Percentiles rank a stretch among this genome's conserved stretches.
phyloP scores from a whole-genome alignment of 2,113 vertebrate species.

The Tympanuchus pallidicinctus region DNA sequence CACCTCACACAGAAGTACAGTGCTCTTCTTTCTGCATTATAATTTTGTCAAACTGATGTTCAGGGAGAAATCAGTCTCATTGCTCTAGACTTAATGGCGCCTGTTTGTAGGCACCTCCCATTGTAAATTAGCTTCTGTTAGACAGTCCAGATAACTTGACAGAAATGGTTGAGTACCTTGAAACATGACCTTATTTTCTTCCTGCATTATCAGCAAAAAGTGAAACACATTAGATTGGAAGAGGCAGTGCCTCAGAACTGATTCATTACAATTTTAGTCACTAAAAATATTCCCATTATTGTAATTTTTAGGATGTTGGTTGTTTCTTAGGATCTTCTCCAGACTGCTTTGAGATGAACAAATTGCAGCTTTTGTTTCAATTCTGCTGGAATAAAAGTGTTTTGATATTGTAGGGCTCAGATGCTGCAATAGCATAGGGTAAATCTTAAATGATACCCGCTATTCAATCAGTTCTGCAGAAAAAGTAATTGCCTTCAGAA shows the following conservation, averaged over 20 bases:
- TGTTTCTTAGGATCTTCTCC: not conserved
- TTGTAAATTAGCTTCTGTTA: slow-evolving; percentile 59
- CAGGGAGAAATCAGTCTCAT: not conserved
- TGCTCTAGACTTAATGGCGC: slow-evolving; percentile 75
- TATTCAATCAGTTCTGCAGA: not conserved
- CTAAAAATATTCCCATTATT: not conserved
- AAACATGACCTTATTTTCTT: slow-evolving; percentile 58
- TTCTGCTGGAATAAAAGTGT: not conserved
- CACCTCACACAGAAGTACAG: slow-evolving; percentile 8
- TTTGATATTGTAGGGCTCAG: not conserved
- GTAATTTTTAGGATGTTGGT: not conserved
- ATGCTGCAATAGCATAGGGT: not conserved
- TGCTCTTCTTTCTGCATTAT: slow-evolving; percentile 18
- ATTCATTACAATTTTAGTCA: not conserved
- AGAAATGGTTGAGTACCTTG: slow-evolving; percentile 65
- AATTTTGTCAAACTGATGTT: slow-evolving; percentile 48
- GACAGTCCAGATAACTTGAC: slow-evolving; percentile 38
- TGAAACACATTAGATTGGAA: not conserved
- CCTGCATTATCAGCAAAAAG: not conserved
- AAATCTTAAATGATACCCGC: not conserved
- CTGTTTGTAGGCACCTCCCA: slow-evolving; percentile 52
- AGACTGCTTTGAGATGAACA: not conserved
- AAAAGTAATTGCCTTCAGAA: not conserved
- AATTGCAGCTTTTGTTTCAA: not conserved
- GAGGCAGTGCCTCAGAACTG: not conserved